Base-by-base conservation (phyloP, 1,140 invertebrate species). In the Nebria ingens region DNA sequence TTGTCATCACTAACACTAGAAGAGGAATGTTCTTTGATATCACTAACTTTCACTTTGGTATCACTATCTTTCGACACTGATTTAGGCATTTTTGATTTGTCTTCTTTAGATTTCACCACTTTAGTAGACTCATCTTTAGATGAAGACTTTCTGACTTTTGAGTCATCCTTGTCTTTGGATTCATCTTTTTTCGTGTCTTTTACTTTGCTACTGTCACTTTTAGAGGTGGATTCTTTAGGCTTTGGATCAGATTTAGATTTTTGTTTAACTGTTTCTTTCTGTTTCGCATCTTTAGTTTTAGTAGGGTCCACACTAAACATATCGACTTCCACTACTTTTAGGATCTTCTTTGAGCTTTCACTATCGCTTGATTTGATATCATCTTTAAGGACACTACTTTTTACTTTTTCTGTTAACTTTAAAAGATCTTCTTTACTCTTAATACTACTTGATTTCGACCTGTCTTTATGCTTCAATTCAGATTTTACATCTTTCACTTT, bases 81-180 rank as follows among this genome's bases (percentile, higher is more conserved):
- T 17, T 45, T 17, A 12, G 40, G 15, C 4, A 45, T 34, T 34
- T 34, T 34, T n/a, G 25, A n/a, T n/a, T 67, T 71, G 1, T 53
- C 29, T 3, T 59, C 69, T 11, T 71, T 68, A 17, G 15, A 49
- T 59, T 66, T 68, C 0, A 34, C 52, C 19, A 52, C 50, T 13
- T 20, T 51, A 21, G 22, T 40, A 45, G 25, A 72, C 55, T 76
- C 74, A 45, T 73, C 72, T 69, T 76, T 68, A 9, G 59, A 55
- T 50, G 49, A 34, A 13, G 52, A 19, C 19, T 53, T 25, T 12
- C 34, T 45, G 38, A 52, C 45, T 49, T 52, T 52, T 17, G 15
- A 54, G 15, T 3, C 21, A 20, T 25, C 22, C 25, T 20, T 19
- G 15, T 13, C n/a, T 19, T 53, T 20, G 34, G n/a, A 54, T 4